A percentile compares a stretch with the other conserved stretches of the same genome.
phyloP scores from a whole-genome alignment of 1,140 invertebrate species.

The Procambarus virginalis region DNA sequence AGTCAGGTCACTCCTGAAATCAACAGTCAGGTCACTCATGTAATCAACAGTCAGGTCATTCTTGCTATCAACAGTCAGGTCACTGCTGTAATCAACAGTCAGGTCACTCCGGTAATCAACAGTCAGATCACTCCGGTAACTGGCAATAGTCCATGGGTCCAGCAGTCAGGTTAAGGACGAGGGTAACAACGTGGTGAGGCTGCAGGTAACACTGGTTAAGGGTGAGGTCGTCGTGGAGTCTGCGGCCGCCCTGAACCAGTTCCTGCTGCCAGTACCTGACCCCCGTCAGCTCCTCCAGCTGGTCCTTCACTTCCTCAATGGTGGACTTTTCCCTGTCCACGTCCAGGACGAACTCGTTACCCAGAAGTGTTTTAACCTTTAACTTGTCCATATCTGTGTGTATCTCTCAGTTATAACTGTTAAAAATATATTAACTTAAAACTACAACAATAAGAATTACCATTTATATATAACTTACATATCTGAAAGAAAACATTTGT shows the following conservation, averaged over 20 bases:
- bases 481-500: too few species aligned
- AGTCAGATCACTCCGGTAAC: background rate
- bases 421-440: too few species aligned
- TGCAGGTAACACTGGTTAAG: background rate
- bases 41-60: too few species aligned
- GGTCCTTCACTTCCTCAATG: background rate
- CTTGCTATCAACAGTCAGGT: too few species aligned
- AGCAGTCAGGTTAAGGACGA: background rate
- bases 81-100: too few species aligned
- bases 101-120: too few species aligned
- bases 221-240: background rate
- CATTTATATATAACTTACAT: too few species aligned
- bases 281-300: background rate
- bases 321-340: background rate
- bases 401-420: too few species aligned
- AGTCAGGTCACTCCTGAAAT: too few species aligned
- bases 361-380: background rate
- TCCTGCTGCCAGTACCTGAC: background rate
- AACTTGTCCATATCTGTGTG: background rate
- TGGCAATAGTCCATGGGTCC: background rate
- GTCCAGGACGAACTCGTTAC: background rate
- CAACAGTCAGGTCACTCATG: too few species aligned
- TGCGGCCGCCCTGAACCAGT: background rate
- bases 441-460: too few species aligned
- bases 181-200: background rate